Base-by-base conservation (phyloP, 1,140 invertebrate genomes). In the Odontomachus brunneus region DNA sequence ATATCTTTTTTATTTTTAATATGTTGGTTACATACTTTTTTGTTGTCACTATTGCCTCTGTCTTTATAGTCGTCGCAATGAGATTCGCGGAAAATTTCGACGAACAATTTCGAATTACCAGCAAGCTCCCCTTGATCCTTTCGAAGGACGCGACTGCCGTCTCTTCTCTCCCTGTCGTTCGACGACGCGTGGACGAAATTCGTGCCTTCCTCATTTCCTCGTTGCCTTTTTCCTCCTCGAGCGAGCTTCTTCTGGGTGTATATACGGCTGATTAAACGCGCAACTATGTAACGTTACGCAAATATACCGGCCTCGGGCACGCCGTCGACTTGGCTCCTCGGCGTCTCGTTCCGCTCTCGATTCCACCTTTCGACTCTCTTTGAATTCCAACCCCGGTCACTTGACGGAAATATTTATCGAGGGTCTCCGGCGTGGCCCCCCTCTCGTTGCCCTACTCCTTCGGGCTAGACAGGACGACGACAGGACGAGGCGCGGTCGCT, bases 341-440 rank as follows among this genome's bases (percentile, higher is more conserved):
- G 26, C 49, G 51, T 74, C 67, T 83, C 86, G 83, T 86, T 85
- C 80, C 84, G 78, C 88, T 91, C 90, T 92, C 91, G 90, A 93
- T 92, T 93, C 88, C 88, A 92, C 92, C 91, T 91, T 89, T 93
- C 88, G 87, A 88, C 87, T 91, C 89, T 93, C 92, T 93, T 93
- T 93, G 91, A 93, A 92, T 92, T 90, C 86, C 86, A 89, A 90
- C 84, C 87, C 87, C 90, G 92, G 92, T 93, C 93, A 94, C 91
- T 93, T 92, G 91, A 93, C 91, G 90, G 92, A 93, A 94, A 94
- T 94, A 94, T 94, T 94, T 94, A 94, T 94, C 91, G 92, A 94
- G 92, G 91, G 91, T 91, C 87, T 90, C 85, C 85, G 66, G 63
- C 72, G 75, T 57, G 81, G 60, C 69, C 67, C 67, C n/a, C 63